These are phyloP conservation scores for Tamias sibiricus DNA, from an alignment of 2,113 vertebrate species.

Conservation along the genomic window DNA sequence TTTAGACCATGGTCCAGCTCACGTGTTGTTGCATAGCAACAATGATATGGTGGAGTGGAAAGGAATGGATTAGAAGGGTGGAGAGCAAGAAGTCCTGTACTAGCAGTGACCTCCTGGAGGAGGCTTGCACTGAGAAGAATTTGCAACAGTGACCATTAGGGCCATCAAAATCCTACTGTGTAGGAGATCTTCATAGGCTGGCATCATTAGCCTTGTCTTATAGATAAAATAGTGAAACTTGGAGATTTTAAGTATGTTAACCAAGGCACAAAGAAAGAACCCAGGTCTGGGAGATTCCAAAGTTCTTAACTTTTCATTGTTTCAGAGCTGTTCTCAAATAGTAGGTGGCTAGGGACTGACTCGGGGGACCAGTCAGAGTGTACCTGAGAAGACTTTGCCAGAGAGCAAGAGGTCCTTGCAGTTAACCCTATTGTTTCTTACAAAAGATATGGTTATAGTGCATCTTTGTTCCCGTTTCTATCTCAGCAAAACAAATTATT, in stretches of 20 bases:
- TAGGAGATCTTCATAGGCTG: background rate
- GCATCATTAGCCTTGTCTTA: background rate
- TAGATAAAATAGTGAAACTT: background rate
- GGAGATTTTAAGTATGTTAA: constrained; percentile 12
- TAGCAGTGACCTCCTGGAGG: background rate
- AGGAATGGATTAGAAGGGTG: background rate
- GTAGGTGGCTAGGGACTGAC: background rate
- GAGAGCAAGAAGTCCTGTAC: background rate
- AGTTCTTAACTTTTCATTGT: background rate
- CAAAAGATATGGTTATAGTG: background rate
- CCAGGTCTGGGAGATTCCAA: background rate
- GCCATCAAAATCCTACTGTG: background rate
- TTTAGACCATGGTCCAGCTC: background rate
- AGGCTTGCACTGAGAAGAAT: background rate
- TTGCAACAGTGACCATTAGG: background rate
- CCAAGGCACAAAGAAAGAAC: background rate
- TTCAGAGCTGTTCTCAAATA: background rate
- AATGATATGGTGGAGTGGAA: background rate
- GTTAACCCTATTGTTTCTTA: background rate
- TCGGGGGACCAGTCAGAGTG: background rate
- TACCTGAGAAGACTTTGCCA: background rate
- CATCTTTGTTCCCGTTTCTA: background rate
- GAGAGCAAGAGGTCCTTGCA: background rate
- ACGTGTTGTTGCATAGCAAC: background rate
- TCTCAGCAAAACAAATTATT: background rate